Percentiles rank a stretch among this genome's conserved stretches.
Evolutionary conservation across 2,113 vertebrate species (phyloP).

Genomic region (Terrapene triunguis): DNA sequence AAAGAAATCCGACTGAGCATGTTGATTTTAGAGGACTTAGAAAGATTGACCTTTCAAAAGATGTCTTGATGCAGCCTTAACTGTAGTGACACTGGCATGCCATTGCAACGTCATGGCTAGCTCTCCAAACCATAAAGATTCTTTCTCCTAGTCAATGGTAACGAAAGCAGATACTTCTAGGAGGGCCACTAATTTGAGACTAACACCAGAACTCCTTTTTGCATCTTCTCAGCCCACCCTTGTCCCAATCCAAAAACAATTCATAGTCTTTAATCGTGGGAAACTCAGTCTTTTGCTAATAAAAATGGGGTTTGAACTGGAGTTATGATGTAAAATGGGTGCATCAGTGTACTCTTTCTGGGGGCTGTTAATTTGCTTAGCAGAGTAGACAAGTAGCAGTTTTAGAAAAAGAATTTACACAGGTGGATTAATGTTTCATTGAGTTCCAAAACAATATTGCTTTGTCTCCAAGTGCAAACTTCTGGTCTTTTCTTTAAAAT

Average conservation of each 20-base stretch:
- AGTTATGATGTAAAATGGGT: background rate
- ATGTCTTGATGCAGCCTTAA: background rate
- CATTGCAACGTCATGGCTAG: background rate
- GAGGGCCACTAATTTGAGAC: background rate
- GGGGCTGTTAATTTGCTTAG: background rate
- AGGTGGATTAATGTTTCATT: background rate
- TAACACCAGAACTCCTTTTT: background rate
- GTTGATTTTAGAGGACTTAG: background rate
- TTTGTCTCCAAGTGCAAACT: background rate
- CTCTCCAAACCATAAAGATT: background rate
- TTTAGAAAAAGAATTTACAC: background rate
- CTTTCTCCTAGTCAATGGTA: background rate
- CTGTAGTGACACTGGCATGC: background rate
- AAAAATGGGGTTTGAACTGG: background rate
- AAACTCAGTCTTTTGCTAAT: background rate
- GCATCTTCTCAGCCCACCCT: background rate
- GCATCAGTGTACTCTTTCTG: fast-evolving
- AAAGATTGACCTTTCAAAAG: background rate
- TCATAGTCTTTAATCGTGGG: background rate
- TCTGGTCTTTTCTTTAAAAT: background rate
- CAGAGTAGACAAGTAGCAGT: background rate
- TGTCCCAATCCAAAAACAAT: background rate
- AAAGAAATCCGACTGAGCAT: background rate
- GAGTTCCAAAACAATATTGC: background rate
- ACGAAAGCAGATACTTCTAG: background rate